These are phyloP conservation scores for Lacerta agilis DNA, from an alignment of 2,797 vertebrate genomes.

Conservation along the genomic window DNA sequence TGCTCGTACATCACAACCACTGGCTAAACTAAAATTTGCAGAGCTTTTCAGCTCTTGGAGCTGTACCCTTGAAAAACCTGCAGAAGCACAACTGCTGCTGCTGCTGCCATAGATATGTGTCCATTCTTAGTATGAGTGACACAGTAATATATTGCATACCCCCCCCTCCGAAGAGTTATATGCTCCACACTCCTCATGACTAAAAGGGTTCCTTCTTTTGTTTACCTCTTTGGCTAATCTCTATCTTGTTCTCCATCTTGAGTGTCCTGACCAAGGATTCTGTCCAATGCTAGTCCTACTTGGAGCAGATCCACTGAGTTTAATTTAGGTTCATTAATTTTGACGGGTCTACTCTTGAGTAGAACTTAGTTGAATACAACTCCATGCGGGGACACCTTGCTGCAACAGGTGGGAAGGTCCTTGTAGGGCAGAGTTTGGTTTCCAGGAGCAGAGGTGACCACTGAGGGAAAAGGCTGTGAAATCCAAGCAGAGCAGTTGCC, in stretches of 20 bases:
- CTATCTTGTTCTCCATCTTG: not conserved
- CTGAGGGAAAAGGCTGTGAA: not conserved
- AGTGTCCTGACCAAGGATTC: not conserved
- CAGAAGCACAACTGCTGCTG: not conserved
- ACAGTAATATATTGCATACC: not conserved
- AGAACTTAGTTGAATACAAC: no score
- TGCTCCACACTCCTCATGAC: not conserved
- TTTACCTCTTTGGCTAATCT: not conserved
- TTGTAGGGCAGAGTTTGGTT: not conserved
- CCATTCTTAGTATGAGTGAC: not conserved
- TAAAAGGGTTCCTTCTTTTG: not conserved
- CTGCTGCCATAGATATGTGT: not conserved
- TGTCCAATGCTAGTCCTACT: no score
- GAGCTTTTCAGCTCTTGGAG: not conserved
- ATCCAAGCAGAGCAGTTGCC: not conserved
- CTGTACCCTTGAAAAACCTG: not conserved
- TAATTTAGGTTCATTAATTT: no score
- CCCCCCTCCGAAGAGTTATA: not conserved
- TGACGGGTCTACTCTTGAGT: no score
- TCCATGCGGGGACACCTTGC: not conserved
- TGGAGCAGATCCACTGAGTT: no score
- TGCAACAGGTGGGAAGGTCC: not conserved
- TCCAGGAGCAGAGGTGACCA: not conserved
- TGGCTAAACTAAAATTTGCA: not conserved
- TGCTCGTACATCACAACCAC: no score